These are phyloP conservation scores for Dendrocopos noguchii DNA, from an alignment of 2,113 vertebrate species.

Conservation along the genomic window DNA sequence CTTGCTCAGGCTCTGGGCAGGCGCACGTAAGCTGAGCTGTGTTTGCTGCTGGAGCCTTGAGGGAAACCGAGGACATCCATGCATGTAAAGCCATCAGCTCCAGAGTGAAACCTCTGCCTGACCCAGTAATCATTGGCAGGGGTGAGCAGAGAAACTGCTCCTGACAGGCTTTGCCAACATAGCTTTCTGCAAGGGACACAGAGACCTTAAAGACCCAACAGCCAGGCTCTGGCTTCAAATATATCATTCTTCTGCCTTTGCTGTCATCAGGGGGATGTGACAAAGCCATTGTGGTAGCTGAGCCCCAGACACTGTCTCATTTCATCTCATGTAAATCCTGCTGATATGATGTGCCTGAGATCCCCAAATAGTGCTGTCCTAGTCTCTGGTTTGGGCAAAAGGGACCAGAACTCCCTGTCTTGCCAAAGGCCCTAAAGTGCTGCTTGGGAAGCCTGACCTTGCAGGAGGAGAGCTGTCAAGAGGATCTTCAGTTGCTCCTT, in stretches of 20 bases:
- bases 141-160: not conserved
- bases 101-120: conserved; percentile 11
- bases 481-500: not conserved
- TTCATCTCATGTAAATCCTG: not conserved
- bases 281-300: not conserved
- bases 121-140: conserved; percentile 38
- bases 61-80: conserved; percentile 46
- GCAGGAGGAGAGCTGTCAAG: conserved; percentile 18
- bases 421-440: not conserved
- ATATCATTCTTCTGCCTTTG: not conserved
- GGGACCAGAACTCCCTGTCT: not conserved
- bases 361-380: not conserved
- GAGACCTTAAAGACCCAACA: not conserved
- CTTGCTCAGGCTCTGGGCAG: conserved; percentile 16
- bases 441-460: conserved; percentile 1
- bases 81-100: conserved; percentile 54
- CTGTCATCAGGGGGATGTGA: not conserved
- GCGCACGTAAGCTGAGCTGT: not conserved
- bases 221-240: conserved; percentile 5
- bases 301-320: not conserved
- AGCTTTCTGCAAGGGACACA: not conserved
- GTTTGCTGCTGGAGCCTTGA: not conserved
- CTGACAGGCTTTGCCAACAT: conserved; percentile 6
- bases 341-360: not conserved
- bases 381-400: not conserved